Evolutionary conservation across 2,888 invertebrate genomes (phyloP), one percentile per base, ranked within the genome.

Genomic region (Oligia latruncula): DNA sequence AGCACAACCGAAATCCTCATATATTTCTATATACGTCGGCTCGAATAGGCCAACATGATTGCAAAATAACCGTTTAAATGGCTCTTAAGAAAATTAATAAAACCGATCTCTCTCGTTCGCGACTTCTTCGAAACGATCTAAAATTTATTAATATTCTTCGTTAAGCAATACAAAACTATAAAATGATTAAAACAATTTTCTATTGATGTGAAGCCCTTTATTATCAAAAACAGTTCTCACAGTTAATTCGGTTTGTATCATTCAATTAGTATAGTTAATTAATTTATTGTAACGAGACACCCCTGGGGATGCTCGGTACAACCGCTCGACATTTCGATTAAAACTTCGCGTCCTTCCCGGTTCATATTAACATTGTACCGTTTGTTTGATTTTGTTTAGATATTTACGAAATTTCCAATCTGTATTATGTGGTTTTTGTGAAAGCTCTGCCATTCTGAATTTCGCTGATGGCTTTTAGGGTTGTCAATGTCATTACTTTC

Each of bases 191-290:
- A 71, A 71, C 43, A 67, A 79, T 71, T 83, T 52, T 62, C 67
- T 77, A 77, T 74, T 77, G 71, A 84, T 84, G 40, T 62, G 80
- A 73, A 81, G 71, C 80, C 74, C 67, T 87, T 86, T 78, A 86
- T 87, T 89, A 90, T 89, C 88, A 88, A 90, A 91, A 88, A 88
- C 83, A 86, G 76, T 87, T 87, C 79, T 81, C 82, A 85, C 84
- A 81, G 89, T 90, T 85, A 93, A 93, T 93, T 92, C 91, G 90
- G 93, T 91, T 90, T 88, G 89, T 89, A 88, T 91, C 91, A 92
- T 93, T 93, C 91, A 93, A 93, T 94, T 93, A 93, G 91, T 91
- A 88, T 91, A 89, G 92, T 93, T 91, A 93, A 94, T 94, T 92
- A 92, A 94, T 93, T 93, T 91, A 92, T 92, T 92, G 93, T 91